Percentiles rank a stretch among this genome's conserved stretches.
These are phyloP conservation scores for Deroptyus accipitrinus DNA, from an alignment of 2,113 vertebrate genomes.

Conservation along the genomic window DNA sequence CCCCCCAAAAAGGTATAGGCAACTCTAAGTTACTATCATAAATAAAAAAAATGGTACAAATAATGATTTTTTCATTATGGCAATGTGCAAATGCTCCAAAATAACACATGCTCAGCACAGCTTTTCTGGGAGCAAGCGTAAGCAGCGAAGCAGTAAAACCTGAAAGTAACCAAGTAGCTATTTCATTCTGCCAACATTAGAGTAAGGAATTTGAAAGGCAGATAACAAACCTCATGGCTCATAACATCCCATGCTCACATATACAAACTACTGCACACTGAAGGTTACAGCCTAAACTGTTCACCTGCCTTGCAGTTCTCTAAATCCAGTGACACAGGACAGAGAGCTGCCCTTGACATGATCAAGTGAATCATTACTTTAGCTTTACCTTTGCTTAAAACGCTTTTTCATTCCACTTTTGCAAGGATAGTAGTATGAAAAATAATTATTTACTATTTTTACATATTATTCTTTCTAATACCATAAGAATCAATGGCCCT, in stretches of 20 bases:
- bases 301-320: not conserved
- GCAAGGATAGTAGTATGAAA: not conserved
- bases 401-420: not conserved
- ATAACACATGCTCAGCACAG: fast-evolving
- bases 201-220: not conserved
- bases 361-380: not conserved
- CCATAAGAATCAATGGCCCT: not conserved
- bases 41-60: not conserved
- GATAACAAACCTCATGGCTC: not conserved
- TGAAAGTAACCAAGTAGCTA: not conserved
- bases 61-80: not conserved
- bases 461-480: not conserved
- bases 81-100: not conserved
- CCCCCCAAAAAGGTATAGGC: not conserved
- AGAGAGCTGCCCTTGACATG: not conserved
- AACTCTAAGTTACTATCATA: not conserved
- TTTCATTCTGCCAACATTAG: not conserved
- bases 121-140: not conserved
- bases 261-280: not conserved
- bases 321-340: not conserved
- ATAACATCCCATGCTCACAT: not conserved
- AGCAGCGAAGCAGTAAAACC: not conserved
- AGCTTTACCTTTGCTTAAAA: not conserved
- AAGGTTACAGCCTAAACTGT: not conserved
- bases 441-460: not conserved